Conservation (phyloP, 2,888 invertebrate species). For the Amphiduros pacificus region DNA sequence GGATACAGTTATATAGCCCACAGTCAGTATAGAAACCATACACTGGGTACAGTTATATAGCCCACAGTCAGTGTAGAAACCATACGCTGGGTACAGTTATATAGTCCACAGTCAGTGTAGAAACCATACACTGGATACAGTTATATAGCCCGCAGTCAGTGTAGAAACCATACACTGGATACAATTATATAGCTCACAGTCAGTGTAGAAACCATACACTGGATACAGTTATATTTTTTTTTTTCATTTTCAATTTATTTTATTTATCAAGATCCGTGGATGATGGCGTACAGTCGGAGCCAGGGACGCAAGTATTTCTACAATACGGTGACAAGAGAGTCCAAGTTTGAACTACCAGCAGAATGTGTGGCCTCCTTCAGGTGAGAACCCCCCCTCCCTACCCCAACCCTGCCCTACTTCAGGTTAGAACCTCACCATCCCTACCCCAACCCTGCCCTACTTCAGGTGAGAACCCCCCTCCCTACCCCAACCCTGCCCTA, state of each 20-base stretch:
- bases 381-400: too few species aligned
- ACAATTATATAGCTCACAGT: neutral
- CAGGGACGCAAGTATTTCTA: constrained; percentile 60
- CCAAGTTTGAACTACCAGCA: constrained; percentile 52
- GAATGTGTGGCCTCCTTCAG: constrained; percentile 57
- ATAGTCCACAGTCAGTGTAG: neutral
- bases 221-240: neutral
- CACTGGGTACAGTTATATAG: too few species aligned
- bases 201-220: neutral
- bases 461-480: too few species aligned
- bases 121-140: neutral
- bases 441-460: too few species aligned
- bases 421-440: too few species aligned
- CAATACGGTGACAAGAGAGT: constrained; percentile 44
- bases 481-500: too few species aligned
- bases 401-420: too few species aligned
- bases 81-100: neutral
- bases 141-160: neutral
- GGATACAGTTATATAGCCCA: too few species aligned
- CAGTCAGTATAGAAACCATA: too few species aligned
- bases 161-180: neutral
- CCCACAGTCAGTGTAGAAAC: too few species aligned
- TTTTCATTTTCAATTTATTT: neutral
- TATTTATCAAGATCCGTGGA: constrained; percentile 60
- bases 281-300: constrained; percentile 59